A percentile compares a stretch with the other conserved stretches of the same genome.
Evolutionary conservation across 92 coral and sea anemone species (phyloP).

Genomic region (Chrysogorgia sp.): DNA sequence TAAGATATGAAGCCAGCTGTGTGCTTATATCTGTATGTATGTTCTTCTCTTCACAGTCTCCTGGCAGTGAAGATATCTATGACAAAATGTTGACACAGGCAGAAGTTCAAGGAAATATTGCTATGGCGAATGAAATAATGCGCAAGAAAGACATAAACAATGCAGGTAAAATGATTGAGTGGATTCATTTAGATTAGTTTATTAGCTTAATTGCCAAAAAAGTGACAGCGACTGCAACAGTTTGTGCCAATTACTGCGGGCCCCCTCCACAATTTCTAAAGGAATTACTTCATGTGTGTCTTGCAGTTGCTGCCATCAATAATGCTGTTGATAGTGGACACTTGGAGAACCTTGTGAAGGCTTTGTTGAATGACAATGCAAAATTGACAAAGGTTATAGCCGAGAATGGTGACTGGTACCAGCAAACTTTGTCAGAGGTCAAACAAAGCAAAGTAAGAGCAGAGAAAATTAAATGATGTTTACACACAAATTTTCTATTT

Average conservation of each 20-base stretch:
- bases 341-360: conserved; percentile 54
- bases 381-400: conserved; percentile 61
- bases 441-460: conserved; percentile 70
- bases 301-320: conserved; percentile 59
- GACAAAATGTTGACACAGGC: conserved; percentile 94
- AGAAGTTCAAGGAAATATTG: conserved; percentile 93
- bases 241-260: too few relatives aligned
- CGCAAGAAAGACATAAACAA: conserved; percentile 72
- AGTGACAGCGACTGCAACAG: too few relatives aligned
- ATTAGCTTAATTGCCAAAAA: not conserved
- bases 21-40: not conserved
- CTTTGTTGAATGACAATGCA: conserved; percentile 66
- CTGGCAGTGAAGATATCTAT: conserved; percentile 86
- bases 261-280: too few relatives aligned
- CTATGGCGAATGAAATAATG: conserved; percentile 79
- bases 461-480: too few relatives aligned
- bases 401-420: conserved; percentile 81
- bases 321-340: conserved; percentile 68
- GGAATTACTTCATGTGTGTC: not conserved
- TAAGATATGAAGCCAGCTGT: too few relatives aligned
- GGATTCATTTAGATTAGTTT: not conserved
- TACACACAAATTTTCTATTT: too few relatives aligned
- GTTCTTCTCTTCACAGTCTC: conserved; percentile 63
- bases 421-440: conserved; percentile 64
- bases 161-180: conserved; percentile 54